A percentile compares a stretch with the other conserved stretches of the same genome.
Conservation (phyloP, 2,888 invertebrate species). For the Phyllotreta cruciferae region DNA sequence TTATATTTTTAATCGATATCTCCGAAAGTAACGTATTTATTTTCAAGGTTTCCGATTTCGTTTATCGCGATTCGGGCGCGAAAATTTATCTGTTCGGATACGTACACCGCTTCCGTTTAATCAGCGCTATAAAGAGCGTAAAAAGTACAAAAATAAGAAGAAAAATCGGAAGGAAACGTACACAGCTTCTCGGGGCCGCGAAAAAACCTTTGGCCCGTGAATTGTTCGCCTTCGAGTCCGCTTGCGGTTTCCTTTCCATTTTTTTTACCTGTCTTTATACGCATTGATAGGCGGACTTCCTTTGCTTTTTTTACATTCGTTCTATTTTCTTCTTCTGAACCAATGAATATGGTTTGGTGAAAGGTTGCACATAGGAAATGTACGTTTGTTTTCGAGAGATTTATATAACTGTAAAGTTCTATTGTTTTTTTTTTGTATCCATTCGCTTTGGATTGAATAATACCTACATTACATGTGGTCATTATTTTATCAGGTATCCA, state of each 20-base stretch:
- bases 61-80: no score
- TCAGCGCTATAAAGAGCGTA: not conserved
- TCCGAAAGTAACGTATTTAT: no score
- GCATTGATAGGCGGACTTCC: constrained; percentile 16
- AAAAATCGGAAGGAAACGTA: not conserved
- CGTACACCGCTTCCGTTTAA: no score
- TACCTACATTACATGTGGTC: no score
- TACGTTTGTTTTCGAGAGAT: not conserved
- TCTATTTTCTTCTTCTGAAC: constrained; percentile 3
- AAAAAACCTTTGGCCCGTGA: constrained; percentile 10
- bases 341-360: constrained; percentile 12
- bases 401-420: not conserved
- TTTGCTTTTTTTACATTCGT: constrained; percentile 1
- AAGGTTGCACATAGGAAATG: constrained; percentile 6
- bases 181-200: not conserved
- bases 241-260: constrained; percentile 9
- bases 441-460: no score
- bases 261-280: constrained; percentile 1
- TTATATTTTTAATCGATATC: no score
- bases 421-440: no score
- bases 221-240: not conserved
- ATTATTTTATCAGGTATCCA: no score
- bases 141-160: not conserved
- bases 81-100: no score
- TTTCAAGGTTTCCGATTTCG: no score